These are phyloP conservation scores for Calvadosia cruxmelitensis DNA, from an alignment of 30 jellyfish, hydroid and myxozoan genomes.

Conservation along the genomic window DNA sequence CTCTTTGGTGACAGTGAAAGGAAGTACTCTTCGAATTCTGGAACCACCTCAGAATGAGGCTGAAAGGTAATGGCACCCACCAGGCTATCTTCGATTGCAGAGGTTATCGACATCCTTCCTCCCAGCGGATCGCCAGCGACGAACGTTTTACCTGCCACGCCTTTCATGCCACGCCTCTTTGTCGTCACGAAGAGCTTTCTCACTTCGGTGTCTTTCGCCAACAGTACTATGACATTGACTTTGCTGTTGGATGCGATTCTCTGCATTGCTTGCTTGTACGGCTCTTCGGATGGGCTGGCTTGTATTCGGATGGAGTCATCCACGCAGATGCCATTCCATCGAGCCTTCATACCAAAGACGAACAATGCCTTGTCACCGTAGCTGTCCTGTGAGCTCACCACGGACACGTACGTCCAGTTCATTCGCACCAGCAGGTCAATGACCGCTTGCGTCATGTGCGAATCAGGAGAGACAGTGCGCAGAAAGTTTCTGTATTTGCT, in stretches of 20 bases:
- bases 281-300: conserved; percentile 1
- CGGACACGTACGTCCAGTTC: conserved; percentile 42
- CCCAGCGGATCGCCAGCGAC: conserved; percentile 55
- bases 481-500: conserved; percentile 13
- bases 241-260: conserved; percentile 6
- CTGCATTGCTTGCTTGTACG: conserved; percentile 2
- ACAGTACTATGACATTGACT: conserved; percentile 22
- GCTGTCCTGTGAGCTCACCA: conserved; percentile 34
- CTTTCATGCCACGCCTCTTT: background rate
- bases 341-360: conserved; percentile 24
- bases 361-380: conserved; percentile 44
- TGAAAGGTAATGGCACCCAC: conserved; percentile 56
- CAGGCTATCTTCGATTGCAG: conserved; percentile 14
- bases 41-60: conserved; percentile 21
- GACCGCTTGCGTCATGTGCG: conserved; percentile 20
- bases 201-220: conserved; percentile 24
- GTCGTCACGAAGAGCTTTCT: conserved; percentile 16
- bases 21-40: conserved; percentile 45
- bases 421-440: conserved; percentile 36
- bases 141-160: background rate
- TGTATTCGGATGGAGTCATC: conserved; percentile 18
- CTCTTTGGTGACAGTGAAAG: conserved; percentile 21
- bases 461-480: conserved; percentile 69
- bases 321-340: conserved; percentile 29
- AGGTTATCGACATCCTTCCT: conserved; percentile 14